Conservation (phyloP, 2,888 invertebrate species). For the Acleris cristana region DNA sequence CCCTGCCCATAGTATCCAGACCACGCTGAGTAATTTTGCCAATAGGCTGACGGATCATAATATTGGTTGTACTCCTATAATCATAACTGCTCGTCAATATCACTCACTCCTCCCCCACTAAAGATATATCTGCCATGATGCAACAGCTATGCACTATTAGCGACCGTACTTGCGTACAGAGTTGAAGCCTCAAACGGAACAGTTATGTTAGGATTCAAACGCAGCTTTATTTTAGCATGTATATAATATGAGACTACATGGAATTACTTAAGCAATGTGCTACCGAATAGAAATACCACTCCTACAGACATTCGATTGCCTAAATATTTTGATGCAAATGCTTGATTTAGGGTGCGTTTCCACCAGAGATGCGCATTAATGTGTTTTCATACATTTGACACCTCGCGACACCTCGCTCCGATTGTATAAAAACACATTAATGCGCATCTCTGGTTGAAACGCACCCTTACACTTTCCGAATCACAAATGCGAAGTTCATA, state of each 20-base stretch:
- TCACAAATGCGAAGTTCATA: too few species aligned
- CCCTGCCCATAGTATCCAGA: conserved; percentile 89
- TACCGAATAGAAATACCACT: too few species aligned
- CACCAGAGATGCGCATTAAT: too few species aligned
- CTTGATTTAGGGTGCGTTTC: too few species aligned
- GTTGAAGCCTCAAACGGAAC: conserved; percentile 32
- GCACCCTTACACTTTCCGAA: too few species aligned
- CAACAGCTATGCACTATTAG: conserved; percentile 21
- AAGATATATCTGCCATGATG: conserved; percentile 7
- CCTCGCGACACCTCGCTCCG: too few species aligned
- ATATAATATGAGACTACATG: conserved; percentile 1
- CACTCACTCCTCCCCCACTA: neutral
- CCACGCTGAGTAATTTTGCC: conserved; percentile 94
- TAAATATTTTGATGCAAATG: too few species aligned
- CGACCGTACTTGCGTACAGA: conserved; percentile 21
- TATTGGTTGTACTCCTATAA: conserved; percentile 89
- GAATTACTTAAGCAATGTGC: neutral
- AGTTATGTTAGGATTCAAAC: conserved; percentile 33
- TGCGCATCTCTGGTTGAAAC: too few species aligned
- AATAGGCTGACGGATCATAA: conserved; percentile 93
- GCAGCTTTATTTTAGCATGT: conserved; percentile 21
- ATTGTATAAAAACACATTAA: too few species aligned
- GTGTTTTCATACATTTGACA: too few species aligned
- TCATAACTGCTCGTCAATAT: conserved; percentile 56
- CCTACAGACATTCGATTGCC: too few species aligned